Evolutionary conservation across 1,140 invertebrate species (phyloP).

Genomic region (Meloidogyne chitwoodi): DNA sequence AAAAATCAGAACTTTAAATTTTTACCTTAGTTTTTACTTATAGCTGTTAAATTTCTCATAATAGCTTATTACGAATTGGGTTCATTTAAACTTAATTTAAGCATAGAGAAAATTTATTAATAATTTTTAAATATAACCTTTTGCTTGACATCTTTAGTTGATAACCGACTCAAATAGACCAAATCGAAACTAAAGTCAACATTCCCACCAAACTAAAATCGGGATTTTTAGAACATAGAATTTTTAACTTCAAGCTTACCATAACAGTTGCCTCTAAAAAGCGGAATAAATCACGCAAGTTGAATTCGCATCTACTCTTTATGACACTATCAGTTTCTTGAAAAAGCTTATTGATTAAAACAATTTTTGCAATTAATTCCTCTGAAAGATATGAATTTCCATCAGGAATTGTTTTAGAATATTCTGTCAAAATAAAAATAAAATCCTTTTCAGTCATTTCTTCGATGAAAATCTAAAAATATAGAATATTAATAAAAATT

Average conservation of each 20-base stretch:
- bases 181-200: slow-evolving; percentile 31
- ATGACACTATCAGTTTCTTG: not conserved
- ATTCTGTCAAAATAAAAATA: slow-evolving; percentile 64
- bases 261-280: slow-evolving; percentile 65
- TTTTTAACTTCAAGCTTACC: not conserved
- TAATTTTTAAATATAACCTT: slow-evolving; percentile 61
- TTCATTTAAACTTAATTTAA: no score
- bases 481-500: not conserved
- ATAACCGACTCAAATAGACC: slow-evolving; percentile 77
- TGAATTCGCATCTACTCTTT: slow-evolving; percentile 79
- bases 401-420: slow-evolving; percentile 32
- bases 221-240: slow-evolving; percentile 8
- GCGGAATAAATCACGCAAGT: slow-evolving; percentile 85
- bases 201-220: slow-evolving; percentile 34
- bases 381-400: slow-evolving; percentile 15
- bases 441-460: slow-evolving; percentile 75
- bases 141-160: slow-evolving; percentile 70
- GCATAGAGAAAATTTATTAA: no score
- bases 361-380: slow-evolving; percentile 26
- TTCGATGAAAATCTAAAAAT: slow-evolving; percentile 74
- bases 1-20: slow-evolving; percentile 6
- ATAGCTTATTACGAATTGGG: no score
- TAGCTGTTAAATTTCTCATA: no score
- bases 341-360: slow-evolving; percentile 16
- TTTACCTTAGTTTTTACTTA: not conserved